phyloP scores from a whole-genome alignment of 1,140 invertebrate genomes.

The Chlorops oryzae region DNA sequence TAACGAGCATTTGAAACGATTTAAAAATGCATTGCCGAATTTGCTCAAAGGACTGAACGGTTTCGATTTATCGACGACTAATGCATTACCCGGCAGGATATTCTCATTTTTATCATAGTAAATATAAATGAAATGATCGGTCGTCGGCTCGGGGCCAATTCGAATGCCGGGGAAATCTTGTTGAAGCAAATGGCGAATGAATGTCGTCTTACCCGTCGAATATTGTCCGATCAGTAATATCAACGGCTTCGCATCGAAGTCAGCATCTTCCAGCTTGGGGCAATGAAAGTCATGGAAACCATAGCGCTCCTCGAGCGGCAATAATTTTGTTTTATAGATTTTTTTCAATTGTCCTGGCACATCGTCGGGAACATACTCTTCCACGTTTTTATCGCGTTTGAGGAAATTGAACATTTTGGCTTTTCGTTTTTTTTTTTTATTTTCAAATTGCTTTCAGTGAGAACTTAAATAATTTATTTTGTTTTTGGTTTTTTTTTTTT shows the following conservation, averaged over 20 bases:
- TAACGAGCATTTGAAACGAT: slow-evolving; percentile 90
- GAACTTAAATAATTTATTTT: too few relatives aligned
- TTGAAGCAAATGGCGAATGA: slow-evolving; percentile 92
- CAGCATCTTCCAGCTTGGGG: slow-evolving; percentile 89
- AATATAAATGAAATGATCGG: slow-evolving; percentile 95
- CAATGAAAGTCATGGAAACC: slow-evolving; percentile 97
- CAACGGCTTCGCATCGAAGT: slow-evolving; percentile 99
- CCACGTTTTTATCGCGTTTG: slow-evolving; percentile 69
- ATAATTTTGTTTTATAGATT: slow-evolving; percentile 84
- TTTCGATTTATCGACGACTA: slow-evolving; percentile 95
- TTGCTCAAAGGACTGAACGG: slow-evolving; percentile 92
- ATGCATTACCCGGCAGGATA: slow-evolving; percentile 93
- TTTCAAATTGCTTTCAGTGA: too few relatives aligned
- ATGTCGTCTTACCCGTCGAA: slow-evolving; percentile 98
- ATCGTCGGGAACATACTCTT: slow-evolving; percentile 82
- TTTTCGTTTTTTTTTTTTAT: too few relatives aligned
- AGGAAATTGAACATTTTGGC: slow-evolving; percentile 84
- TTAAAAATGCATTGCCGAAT: slow-evolving; percentile 97
- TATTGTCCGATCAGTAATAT: slow-evolving; percentile 96
- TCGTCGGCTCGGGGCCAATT: slow-evolving; percentile 95
- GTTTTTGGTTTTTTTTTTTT: too few relatives aligned
- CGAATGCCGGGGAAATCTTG: slow-evolving; percentile 91
- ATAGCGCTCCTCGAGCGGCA: slow-evolving; percentile 88
- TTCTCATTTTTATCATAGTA: slow-evolving; percentile 91
- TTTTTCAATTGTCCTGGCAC: slow-evolving; percentile 85